phyloP scores from a whole-genome alignment of 2,888 invertebrate species.

The Hemistola chrysoprasaria region DNA sequence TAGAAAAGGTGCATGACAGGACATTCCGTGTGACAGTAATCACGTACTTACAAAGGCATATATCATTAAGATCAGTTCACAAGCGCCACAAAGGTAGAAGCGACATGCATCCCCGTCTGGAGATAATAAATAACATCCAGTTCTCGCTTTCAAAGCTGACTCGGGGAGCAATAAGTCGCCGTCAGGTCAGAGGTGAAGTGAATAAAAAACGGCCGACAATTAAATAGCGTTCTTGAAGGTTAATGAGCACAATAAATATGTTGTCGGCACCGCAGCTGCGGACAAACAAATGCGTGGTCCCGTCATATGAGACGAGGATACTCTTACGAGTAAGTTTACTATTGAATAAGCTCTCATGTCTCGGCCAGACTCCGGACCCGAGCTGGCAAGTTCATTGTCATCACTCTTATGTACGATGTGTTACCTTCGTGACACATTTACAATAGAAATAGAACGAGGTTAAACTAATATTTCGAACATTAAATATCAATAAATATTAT shows the following conservation, averaged over 20 bases:
- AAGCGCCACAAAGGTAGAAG: slow-evolving; percentile 78
- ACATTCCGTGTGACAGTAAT: slow-evolving; percentile 62
- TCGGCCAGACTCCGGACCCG: slow-evolving; percentile 30
- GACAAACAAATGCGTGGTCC: slow-evolving; percentile 75
- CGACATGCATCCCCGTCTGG: slow-evolving; percentile 72
- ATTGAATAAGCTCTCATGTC: slow-evolving; percentile 13
- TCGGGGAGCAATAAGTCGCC: slow-evolving; percentile 79
- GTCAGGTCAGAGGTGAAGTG: slow-evolving; percentile 80
- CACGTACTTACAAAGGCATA: slow-evolving; percentile 73
- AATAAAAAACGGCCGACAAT: slow-evolving; percentile 82
- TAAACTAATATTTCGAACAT: slow-evolving; percentile 48
- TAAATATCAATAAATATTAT: slow-evolving; percentile 38
- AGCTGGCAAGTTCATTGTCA: slow-evolving; percentile 72
- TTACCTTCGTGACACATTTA: slow-evolving; percentile 58
- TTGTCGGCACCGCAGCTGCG: slow-evolving; percentile 81
- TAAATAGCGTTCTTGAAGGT: slow-evolving; percentile 82
- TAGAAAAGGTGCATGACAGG: slow-evolving; percentile 23
- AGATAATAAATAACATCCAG: slow-evolving; percentile 78
- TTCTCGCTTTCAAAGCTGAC: slow-evolving; percentile 77
- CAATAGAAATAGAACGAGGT: slow-evolving; percentile 48
- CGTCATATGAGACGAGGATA: slow-evolving; percentile 75
- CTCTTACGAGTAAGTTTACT: slow-evolving; percentile 24
- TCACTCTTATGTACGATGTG: slow-evolving; percentile 44
- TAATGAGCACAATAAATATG: slow-evolving; percentile 82
- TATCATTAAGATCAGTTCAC: slow-evolving; percentile 71